Percentiles rank a stretch among this genome's conserved stretches.
phyloP scores from a whole-genome alignment of 2,888 invertebrate species.

The Apodemia hepburni region DNA sequence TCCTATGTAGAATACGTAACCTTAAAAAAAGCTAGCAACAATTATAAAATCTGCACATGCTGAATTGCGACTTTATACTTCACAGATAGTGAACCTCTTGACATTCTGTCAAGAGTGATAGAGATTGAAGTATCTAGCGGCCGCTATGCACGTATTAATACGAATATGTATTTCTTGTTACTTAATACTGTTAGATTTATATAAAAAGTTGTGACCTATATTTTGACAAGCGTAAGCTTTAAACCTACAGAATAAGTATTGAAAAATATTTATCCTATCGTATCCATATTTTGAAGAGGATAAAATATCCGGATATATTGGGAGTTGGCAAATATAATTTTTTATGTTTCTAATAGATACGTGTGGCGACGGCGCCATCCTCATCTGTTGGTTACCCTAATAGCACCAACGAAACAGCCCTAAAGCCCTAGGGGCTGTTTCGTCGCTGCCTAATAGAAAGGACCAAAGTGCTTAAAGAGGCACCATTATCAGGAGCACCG shows the following conservation, averaged over 20 bases:
- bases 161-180: not conserved
- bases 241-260: not conserved
- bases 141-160: not conserved
- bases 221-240: not conserved
- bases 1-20: too few species aligned
- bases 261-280: not conserved
- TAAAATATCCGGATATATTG: too few species aligned
- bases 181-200: not conserved
- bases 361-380: too few species aligned
- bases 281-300: not conserved
- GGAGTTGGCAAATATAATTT: too few species aligned
- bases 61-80: slow-evolving; percentile 1
- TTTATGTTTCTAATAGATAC: too few species aligned
- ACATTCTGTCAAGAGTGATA: slow-evolving; percentile 7
- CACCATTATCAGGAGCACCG: too few species aligned
- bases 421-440: too few species aligned
- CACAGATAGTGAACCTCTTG: slow-evolving; percentile 9
- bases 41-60: not conserved
- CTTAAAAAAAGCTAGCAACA: not conserved
- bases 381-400: too few species aligned
- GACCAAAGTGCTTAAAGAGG: too few species aligned
- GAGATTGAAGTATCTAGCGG: slow-evolving; percentile 5
- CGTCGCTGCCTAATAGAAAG: too few species aligned
- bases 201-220: not conserved
- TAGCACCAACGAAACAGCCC: too few species aligned